Base-by-base conservation (phyloP, 2,888 invertebrate species). In the Drosophila nr. fundita region DNA sequence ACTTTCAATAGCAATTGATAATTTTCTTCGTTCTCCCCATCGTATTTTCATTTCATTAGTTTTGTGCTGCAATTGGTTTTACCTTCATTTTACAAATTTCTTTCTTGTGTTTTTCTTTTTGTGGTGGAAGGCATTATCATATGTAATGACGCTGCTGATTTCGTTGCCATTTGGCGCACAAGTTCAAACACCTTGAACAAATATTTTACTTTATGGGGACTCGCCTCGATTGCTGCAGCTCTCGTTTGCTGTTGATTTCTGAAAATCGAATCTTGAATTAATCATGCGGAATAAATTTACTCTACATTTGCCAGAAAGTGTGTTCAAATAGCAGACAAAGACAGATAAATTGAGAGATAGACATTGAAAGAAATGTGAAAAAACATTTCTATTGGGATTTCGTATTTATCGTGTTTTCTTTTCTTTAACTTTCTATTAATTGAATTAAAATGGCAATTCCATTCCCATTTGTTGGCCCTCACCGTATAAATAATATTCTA, bases 271-370 rank as follows among this genome's bases (percentile, higher is more conserved):
- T 84, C 83, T 83, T 80, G 83, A 91, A 90, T 90, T 92, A 91
- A 91, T 91, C 91, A 91, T 87, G 91, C 78, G 92, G 92, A 91
- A 91, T 92, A 91, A 92, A 92, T 92, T 92, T 87, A 78, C 76
- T 84, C 87, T 70, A 76, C 68, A 79, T 79, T 83, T 76, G 61
- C 68, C 45, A 18, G 42, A 50, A 61, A 68, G 40, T 65, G 50
- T 64, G 65, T 48, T 38, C 38, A 54, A 66, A 68, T 53, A 36
- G 30, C 48, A 52, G 42, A 38, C 48, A 55, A 13, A 52, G 34
- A 21, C 11, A 48, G 34, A 29, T 27, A 18, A 32, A 32, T 3
- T 36, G 24, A 18, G 27, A 29, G 34, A 36, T 2, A 45, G 45
- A 21, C 27, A 21, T 21, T 27, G 50, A 5, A 34, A 13, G 27